These are phyloP conservation scores for Drosophila persimilis DNA, from an alignment of 1,140 invertebrate species.

Conservation along the genomic window DNA sequence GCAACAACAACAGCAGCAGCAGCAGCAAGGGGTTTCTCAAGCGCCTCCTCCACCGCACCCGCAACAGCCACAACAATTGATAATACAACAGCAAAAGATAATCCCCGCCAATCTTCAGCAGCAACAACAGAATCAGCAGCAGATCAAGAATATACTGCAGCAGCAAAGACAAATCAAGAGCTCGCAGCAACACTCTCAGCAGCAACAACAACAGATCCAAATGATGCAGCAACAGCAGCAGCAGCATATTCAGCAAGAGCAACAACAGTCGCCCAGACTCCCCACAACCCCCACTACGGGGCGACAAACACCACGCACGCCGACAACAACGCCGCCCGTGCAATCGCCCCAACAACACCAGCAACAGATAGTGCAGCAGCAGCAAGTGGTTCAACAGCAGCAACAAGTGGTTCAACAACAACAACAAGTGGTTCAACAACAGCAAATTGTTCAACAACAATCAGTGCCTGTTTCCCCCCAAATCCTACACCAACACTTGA, in stretches of 20 bases:
- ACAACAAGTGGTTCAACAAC: conserved; percentile 55
- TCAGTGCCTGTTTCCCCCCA: conserved; percentile 70
- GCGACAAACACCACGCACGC: conserved; percentile 69
- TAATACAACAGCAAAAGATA: conserved; percentile 70
- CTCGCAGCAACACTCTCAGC: conserved; percentile 39
- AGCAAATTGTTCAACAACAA: conserved; percentile 44
- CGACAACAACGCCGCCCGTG: conserved; percentile 64
- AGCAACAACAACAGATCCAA: conserved; percentile 18
- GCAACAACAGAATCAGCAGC: conserved; percentile 59
- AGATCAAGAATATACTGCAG: conserved; percentile 70
- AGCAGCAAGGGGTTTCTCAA: conserved; percentile 38
- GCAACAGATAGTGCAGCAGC: conserved; percentile 44
- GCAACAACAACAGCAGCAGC: conserved; percentile 29
- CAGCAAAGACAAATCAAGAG: conserved; percentile 67
- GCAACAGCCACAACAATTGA: conserved; percentile 60
- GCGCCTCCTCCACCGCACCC: conserved; percentile 41
- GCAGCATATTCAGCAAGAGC: conserved; percentile 14
- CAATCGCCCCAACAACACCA: conserved; percentile 69
- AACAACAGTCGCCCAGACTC: conserved; percentile 56
- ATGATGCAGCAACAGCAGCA: conserved; percentile 7
- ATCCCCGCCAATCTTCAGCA: conserved; percentile 63
- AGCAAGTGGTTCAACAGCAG: conserved; percentile 43
- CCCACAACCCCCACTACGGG: conserved; percentile 66
- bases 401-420: conserved; percentile 39
- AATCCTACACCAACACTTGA: conserved; percentile 74